phyloP scores from a whole-genome alignment of 2,113 vertebrate genomes.

The Neolamprologus toae region DNA sequence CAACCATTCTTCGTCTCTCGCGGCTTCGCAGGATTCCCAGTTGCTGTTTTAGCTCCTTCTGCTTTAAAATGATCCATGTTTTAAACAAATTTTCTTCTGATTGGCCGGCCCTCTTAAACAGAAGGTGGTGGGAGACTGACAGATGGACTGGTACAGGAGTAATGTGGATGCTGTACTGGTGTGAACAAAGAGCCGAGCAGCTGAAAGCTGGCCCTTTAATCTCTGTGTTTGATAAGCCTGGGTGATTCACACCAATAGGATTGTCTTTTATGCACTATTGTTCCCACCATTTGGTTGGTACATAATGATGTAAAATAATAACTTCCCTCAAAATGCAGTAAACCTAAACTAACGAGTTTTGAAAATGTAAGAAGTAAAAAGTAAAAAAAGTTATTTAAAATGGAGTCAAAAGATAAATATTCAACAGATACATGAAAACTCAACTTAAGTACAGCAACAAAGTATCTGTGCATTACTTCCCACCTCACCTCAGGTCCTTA shows the following conservation, averaged over 20 bases:
- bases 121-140: neutral
- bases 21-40: neutral
- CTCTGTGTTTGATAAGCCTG: neutral
- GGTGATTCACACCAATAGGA: neutral
- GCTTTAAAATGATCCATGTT: neutral
- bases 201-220: neutral
- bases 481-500: neutral
- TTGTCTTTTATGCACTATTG: neutral
- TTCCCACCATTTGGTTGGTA: neutral
- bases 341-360: fast-evolving
- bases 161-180: neutral
- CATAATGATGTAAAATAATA: neutral
- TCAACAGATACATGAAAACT: neutral
- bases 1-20: fast-evolving
- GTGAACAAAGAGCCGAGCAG: neutral
- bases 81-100: neutral
- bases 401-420: neutral
- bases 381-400: neutral
- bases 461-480: neutral
- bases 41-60: neutral
- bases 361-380: neutral
- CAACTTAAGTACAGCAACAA: neutral
- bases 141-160: neutral
- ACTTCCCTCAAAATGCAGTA: neutral
- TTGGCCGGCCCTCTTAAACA: neutral